Evolutionary conservation across 1,140 invertebrate species (phyloP).

Genomic region (Pachyrhynchus sulphureomaculatus): DNA sequence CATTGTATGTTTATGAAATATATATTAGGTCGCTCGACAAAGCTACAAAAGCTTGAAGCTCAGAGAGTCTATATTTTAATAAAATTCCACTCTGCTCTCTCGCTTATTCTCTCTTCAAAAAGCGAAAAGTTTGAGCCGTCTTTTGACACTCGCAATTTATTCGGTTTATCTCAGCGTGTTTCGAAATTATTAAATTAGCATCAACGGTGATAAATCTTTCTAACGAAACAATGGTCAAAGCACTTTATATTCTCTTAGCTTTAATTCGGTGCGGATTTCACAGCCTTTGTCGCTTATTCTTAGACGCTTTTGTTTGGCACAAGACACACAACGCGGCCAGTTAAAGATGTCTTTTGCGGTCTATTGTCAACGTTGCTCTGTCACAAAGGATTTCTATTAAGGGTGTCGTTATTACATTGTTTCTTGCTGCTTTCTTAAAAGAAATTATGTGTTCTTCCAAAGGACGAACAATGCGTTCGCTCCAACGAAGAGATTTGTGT

Average conservation of each 20-base stretch:
- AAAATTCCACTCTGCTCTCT: conserved; percentile 17
- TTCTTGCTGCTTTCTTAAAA: conserved; percentile 5
- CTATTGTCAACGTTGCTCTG: conserved; percentile 12
- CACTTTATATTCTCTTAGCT: conserved; percentile 28
- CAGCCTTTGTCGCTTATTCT: conserved; percentile 21
- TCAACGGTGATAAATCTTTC: conserved; percentile 25
- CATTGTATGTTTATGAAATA: conserved; percentile 21
- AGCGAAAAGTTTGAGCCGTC: conserved; percentile 21
- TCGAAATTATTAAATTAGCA: conserved; percentile 30
- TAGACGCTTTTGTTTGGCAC: conserved; percentile 9
- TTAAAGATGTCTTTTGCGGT: conserved; percentile 27
- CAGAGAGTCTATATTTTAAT: conserved; percentile 22
- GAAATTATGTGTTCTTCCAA: not conserved
- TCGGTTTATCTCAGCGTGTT: conserved; percentile 22
- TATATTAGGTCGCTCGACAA: conserved; percentile 15
- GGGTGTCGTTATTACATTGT: conserved; percentile 19
- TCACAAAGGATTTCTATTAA: conserved; percentile 21
- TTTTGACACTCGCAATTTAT: conserved; percentile 28
- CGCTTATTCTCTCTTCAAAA: conserved; percentile 23
- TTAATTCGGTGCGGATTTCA: conserved; percentile 22
- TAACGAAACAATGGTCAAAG: conserved; percentile 21
- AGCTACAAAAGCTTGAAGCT: conserved; percentile 26
- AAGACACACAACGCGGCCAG: conserved; percentile 10
- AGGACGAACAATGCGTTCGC: not conserved
- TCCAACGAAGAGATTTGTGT: not conserved